Percentiles rank a stretch among this genome's conserved stretches.
These are phyloP conservation scores for Pollenia griseotomentosa DNA, from an alignment of 2,888 invertebrate species.

Conservation along the genomic window DNA sequence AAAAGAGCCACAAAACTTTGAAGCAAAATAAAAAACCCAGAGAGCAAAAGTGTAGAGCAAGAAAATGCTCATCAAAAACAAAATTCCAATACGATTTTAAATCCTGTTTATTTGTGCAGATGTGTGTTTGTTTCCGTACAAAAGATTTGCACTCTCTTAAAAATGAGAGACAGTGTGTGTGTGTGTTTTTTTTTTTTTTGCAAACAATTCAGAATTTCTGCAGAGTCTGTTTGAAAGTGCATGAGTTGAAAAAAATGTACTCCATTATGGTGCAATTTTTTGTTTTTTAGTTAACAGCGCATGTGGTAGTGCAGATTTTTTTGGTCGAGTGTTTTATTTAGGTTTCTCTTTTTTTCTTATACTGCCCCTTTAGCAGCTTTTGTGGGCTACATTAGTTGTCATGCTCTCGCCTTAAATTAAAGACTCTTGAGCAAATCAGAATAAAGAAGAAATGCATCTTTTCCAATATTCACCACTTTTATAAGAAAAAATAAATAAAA, in stretches of 20 bases:
- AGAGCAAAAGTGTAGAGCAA: constrained; percentile 16
- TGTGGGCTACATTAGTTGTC: constrained; percentile 50
- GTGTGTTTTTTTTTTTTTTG: neutral
- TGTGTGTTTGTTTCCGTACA: neutral
- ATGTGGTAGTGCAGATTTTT: constrained; percentile 47
- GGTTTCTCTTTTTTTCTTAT: constrained; percentile 57
- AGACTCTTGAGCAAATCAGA: constrained; percentile 47
- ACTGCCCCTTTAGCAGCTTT: neutral
- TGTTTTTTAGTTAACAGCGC: constrained; percentile 19
- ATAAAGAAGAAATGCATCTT: neutral
- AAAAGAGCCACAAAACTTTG: constrained; percentile 36
- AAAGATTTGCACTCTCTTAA: constrained; percentile 7
- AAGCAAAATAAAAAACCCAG: constrained; percentile 16
- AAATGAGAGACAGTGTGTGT: neutral
- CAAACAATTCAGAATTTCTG: constrained; percentile 30
- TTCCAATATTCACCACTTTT: constrained; percentile 45
- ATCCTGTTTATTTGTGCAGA: neutral
- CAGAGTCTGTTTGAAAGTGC: constrained; percentile 58
- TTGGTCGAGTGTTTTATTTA: neutral
- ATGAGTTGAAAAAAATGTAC: constrained; percentile 7
- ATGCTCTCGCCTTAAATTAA: constrained; percentile 45
- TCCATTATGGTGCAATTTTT: constrained; percentile 53
- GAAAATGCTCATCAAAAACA: constrained; percentile 32
- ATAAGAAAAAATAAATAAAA: constrained; percentile 5
- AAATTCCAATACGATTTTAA: constrained; percentile 44